Evolutionary conservation across 2,797 vertebrate species (phyloP).

Genomic region (Lepilemur septentrionalis): DNA sequence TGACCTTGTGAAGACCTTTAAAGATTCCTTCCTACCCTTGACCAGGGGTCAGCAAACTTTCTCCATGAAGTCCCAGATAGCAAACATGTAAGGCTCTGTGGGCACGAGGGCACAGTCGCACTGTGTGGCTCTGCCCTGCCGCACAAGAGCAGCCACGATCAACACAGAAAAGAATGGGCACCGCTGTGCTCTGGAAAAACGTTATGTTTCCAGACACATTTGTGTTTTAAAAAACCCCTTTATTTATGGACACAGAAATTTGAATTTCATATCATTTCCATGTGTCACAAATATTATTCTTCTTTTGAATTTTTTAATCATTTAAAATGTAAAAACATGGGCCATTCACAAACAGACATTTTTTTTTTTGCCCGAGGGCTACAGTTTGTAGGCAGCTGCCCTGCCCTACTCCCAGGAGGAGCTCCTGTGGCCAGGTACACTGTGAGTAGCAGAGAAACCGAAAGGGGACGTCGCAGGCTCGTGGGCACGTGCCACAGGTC

Average conservation of each 20-base stretch:
- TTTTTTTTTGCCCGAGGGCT: not conserved
- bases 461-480: not conserved
- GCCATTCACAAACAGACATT: not conserved
- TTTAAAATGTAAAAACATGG: not conserved
- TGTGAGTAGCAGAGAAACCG: not conserved
- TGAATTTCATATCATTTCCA: not conserved
- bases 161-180: not conserved
- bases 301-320: not conserved
- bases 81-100: not conserved
- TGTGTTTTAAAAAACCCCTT: not conserved
- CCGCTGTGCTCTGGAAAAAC: not conserved
- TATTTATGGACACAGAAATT: not conserved
- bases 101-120: not conserved
- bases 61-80: not conserved
- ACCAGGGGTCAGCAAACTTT: not conserved
- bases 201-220: not conserved
- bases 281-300: not conserved
- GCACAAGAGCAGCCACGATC: not conserved
- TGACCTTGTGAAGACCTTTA: not conserved
- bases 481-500: not conserved
- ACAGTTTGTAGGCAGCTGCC: not conserved
- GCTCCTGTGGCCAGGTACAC: not conserved
- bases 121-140: not conserved
- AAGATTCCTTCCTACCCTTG: not conserved
- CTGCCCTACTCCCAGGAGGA: not conserved